Evolutionary conservation across 92 coral and sea anemone genomes (phyloP).

Genomic region (Phenganax marumi): DNA sequence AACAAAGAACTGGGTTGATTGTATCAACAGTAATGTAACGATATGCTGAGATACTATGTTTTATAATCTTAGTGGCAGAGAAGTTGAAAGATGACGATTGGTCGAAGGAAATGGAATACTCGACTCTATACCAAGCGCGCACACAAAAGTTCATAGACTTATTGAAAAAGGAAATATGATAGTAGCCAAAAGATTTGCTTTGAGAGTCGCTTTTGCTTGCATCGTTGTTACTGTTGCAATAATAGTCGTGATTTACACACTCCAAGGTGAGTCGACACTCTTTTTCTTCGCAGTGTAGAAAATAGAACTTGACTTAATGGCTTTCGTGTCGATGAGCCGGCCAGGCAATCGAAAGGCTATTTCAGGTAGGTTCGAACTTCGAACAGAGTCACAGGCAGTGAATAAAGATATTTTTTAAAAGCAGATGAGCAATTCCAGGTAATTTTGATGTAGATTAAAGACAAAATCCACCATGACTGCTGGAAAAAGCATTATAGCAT

Average conservation of each 20-base stretch:
- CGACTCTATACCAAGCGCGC: no score
- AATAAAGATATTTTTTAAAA: no score
- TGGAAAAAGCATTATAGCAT: no score
- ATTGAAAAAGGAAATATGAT: neutral
- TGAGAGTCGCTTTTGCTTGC: slow-evolving; percentile 23
- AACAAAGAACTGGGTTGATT: neutral
- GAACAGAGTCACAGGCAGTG: no score
- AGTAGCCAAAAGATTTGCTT: neutral
- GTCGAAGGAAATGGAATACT: neutral
- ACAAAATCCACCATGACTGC: no score
- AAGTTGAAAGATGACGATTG: neutral
- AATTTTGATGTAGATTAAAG: no score
- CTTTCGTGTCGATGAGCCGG: neutral
- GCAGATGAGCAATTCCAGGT: no score
- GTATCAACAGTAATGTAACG: neutral
- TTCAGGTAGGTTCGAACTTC: no score
- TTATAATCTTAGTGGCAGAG: neutral
- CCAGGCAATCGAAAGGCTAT: no score
- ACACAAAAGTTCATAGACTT: no score
- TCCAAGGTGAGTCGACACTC: slow-evolving; percentile 16
- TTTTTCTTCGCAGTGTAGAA: neutral
- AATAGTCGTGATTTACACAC: neutral
- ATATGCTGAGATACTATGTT: neutral
- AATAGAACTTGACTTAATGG: neutral
- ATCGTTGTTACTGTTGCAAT: slow-evolving; percentile 11